Percentiles rank a stretch among this genome's conserved stretches.
phyloP scores from a whole-genome alignment of 2,888 invertebrate genomes.

The Orthosia cruda region DNA sequence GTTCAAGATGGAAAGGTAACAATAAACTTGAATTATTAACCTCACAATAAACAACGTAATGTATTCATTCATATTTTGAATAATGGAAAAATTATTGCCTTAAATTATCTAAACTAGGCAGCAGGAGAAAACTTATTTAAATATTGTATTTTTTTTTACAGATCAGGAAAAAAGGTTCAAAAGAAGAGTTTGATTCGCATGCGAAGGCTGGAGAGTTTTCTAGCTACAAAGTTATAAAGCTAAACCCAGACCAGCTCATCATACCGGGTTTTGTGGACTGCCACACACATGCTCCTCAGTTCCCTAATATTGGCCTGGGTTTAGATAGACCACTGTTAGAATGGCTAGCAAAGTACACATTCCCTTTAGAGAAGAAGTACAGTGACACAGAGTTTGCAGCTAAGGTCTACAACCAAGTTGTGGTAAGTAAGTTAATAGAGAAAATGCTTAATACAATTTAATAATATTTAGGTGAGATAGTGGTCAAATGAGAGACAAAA shows the following conservation, averaged over 20 bases:
- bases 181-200: conserved; percentile 73
- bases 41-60: not conserved
- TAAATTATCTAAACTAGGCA: too few species aligned
- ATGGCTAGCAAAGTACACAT: conserved; percentile 97
- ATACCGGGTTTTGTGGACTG: conserved; percentile 98
- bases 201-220: conserved; percentile 68
- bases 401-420: conserved; percentile 94
- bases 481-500: too few species aligned
- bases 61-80: not conserved
- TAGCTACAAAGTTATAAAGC: conserved; percentile 71
- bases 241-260: conserved; percentile 92
- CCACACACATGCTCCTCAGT: conserved; percentile 98
- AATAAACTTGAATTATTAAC: not conserved
- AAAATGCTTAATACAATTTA: conserved; percentile 11
- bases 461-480: too few species aligned
- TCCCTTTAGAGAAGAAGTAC: conserved; percentile 95
- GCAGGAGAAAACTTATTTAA: not conserved
- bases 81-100: too few species aligned
- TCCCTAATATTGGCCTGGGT: conserved; percentile 96
- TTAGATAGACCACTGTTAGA: conserved; percentile 95
- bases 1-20: conserved; percentile 92
- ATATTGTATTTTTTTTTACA: conserved; percentile 66
- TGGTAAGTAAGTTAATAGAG: conserved; percentile 92
- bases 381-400: conserved; percentile 93
- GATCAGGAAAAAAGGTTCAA: conserved; percentile 80